Base-by-base conservation (phyloP, 1,140 invertebrate species). In the Heliconius hermathena region DNA sequence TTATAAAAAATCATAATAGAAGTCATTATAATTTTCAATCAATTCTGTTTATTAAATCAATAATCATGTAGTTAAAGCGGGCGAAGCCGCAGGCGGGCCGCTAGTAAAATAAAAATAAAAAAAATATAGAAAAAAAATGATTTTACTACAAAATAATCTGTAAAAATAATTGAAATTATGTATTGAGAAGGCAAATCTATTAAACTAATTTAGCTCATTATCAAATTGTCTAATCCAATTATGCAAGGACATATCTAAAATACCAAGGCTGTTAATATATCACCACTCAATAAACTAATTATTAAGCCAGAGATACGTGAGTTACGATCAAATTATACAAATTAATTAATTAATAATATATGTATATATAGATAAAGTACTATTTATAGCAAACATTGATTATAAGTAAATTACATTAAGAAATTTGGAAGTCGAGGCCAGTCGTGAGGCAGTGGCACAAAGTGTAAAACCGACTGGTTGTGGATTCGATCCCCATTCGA, bases 221-320 rank as follows among this genome's bases (percentile, higher is more conserved):
- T 11, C 60, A 13, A 66, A 66, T 26, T 66, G 26, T 26, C 3
- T 60, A 76, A 76, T 46, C 13, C 66, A 54, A 76, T 76, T 76
- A 76, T 46, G n/a, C 57, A 22, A 29, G n/a, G 36, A 22, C 60
- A n/a, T 70, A 79, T 73, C 79, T 60, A 70, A 72, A 71, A 70
- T 41, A 41, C 79, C 41, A 60, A 33, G 38, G 52, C 38, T 74
- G 71, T 80, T 80, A 74, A 79, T 79, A 80, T 73, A 80, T 80
- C 74, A 73, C 29, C 29, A 41, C 9, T 71, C 76, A 73, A 80
- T 80, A 70, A 81, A 73, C 76, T 81, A 81, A 81, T 81, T 81
- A 77, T 71, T 74, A 29, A 6, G 29, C 22, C 60, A 66, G 22
- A 70, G 29, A 71, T 77, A 38, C 70, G 66, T 29, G 16, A 70